Conservation (phyloP, 2,888 invertebrate genomes). For the Nymphalis urticae region DNA sequence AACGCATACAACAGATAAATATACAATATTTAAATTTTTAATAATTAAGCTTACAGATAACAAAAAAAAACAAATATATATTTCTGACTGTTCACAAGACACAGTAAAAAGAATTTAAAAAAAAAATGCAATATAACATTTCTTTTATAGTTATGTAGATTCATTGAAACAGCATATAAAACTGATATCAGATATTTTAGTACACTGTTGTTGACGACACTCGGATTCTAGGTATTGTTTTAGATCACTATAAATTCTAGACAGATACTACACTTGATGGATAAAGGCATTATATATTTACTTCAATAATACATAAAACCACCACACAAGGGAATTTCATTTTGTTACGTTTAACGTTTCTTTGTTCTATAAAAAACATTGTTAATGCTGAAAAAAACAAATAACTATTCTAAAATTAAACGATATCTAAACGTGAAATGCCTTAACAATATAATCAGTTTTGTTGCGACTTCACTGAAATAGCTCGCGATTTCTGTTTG, state of each 20-base stretch:
- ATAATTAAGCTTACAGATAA: too few species aligned
- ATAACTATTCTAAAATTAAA: not conserved
- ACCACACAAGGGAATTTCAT: not conserved
- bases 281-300: not conserved
- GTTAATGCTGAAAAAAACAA: not conserved
- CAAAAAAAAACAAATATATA: too few species aligned
- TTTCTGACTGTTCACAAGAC: too few species aligned
- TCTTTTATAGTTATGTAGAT: not conserved
- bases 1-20: too few species aligned
- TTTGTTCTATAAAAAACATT: not conserved
- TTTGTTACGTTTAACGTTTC: too few species aligned
- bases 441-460: constrained; percentile 4
- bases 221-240: not conserved
- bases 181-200: not conserved
- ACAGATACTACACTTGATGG: constrained; percentile 4
- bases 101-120: too few species aligned
- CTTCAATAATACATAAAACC: not conserved
- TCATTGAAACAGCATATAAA: not conserved
- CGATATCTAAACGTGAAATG: not conserved
- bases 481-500: too few species aligned
- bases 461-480: too few species aligned
- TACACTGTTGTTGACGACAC: constrained; percentile 3
- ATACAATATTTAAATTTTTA: too few species aligned
- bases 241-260: constrained; percentile 5
- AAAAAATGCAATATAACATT: too few species aligned